phyloP scores from a whole-genome alignment of 2,888 invertebrate species.

The Calliopum simillimum region DNA sequence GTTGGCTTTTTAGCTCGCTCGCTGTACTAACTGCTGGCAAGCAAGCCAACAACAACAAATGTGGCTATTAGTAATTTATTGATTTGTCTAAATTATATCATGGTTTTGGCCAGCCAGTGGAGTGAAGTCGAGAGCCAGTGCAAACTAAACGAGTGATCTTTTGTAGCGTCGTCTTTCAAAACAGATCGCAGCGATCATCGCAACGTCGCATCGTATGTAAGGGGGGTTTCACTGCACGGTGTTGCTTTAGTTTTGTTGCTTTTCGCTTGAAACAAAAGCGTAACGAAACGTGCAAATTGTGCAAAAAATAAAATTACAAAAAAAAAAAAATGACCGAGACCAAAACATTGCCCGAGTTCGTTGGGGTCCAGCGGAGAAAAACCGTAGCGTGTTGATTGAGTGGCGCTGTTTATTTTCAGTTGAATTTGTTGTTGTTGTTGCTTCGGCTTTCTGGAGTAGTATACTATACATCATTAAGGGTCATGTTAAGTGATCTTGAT shows the following conservation, averaged over 20 bases:
- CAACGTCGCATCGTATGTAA: not conserved
- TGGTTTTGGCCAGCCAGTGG: slow-evolving; percentile 17
- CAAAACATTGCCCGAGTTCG: not conserved
- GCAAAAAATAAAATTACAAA: not conserved
- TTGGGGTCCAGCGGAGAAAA: not conserved
- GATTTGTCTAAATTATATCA: slow-evolving; percentile 31
- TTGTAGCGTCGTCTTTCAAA: not conserved
- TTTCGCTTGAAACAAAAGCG: not conserved
- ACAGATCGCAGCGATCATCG: not conserved
- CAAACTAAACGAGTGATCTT: not conserved
- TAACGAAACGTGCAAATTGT: slow-evolving; percentile 24
- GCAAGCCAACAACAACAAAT: slow-evolving; percentile 13
- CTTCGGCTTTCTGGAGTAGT: not conserved
- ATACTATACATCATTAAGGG: slow-evolving; percentile 7
- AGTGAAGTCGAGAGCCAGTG: not conserved
- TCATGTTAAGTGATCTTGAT: slow-evolving; percentile 13
- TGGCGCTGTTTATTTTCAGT: slow-evolving; percentile 16
- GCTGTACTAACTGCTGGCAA: slow-evolving; percentile 3
- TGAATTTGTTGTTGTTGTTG: slow-evolving; percentile 4
- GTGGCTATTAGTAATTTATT: slow-evolving; percentile 26
- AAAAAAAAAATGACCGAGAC: not conserved
- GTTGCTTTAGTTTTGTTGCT: not conserved
- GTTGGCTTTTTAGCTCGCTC: not conserved
- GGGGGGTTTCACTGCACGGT: not conserved
- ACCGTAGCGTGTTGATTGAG: slow-evolving; percentile 13